Base-by-base conservation (phyloP, 2,113 vertebrate species). In the Lampris incognitus region DNA sequence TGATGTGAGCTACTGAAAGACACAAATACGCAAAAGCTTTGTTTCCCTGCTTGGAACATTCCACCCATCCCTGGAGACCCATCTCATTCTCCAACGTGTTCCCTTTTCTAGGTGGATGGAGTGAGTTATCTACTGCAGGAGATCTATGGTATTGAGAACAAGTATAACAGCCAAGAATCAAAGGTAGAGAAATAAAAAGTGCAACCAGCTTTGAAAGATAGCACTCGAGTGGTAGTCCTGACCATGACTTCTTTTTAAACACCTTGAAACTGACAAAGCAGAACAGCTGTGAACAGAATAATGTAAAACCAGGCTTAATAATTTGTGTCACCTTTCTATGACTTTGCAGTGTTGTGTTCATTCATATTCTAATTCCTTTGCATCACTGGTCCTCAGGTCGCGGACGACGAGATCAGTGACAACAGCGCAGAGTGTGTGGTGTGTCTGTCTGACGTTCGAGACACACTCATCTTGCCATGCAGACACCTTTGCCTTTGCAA, bases 81-180 rank as follows among this genome's bases (percentile, higher is more conserved):
- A 4, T 36, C 75, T 76, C 38, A 37, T 79, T 83, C 54, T 69
- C 69, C 9, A 9, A 62, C 24, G 0, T 67, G 56, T 71, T 85
- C 6, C 62, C 66, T 57, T 13, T 58, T 76, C 44, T 92, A 99
- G 98, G 98, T 99, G 90, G 98, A 99, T 70, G 98, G 98, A 0
- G 97, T 99, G 82, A 99, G 96, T 91, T 99, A 99, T 87, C 95
- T 99, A 1, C 95, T 99, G 68, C 98, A 99, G 93, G 98, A 99
- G 92, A 99, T 99, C 92, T 99, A 99, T 0, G 98, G 98, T 66
- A 99, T 99, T 0, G 98, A 99, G 90, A 99, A 99, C 94, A 99
- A 99, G 85, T 99, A 98, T 92, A 99, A 99, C 93, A 96, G 94
- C 0, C 97, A 97, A 63, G 97, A 99, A 81, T 95, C 95, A 63